phyloP scores from a whole-genome alignment of 2,888 invertebrate genomes.

The Saturnia pavonia region DNA sequence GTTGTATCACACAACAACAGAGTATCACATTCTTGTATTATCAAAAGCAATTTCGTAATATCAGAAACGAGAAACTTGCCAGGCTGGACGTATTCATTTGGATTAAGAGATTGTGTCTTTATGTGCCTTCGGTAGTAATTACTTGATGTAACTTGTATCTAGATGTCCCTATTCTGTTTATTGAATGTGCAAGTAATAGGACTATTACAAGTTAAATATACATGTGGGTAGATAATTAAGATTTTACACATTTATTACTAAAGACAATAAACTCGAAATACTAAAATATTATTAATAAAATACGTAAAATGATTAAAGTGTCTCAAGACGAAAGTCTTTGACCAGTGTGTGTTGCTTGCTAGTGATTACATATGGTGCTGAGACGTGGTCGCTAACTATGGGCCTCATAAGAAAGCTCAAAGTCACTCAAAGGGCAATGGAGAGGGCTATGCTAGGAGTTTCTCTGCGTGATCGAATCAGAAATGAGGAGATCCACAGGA shows the following conservation, averaged over 20 bases:
- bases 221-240: neutral
- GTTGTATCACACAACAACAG: too few relatives aligned
- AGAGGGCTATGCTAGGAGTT: too few relatives aligned
- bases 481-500: too few relatives aligned
- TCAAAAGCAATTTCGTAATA: neutral
- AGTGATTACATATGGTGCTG: too few relatives aligned
- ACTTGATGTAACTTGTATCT: neutral
- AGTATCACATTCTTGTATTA: neutral
- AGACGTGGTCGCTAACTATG: too few relatives aligned
- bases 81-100: neutral
- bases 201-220: neutral
- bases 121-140: conserved; percentile 8
- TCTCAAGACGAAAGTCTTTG: too few relatives aligned
- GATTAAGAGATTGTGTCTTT: conserved; percentile 13
- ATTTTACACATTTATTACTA: neutral
- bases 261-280: neutral
- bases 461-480: too few relatives aligned
- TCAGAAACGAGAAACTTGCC: neutral
- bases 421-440: too few relatives aligned
- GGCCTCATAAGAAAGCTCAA: too few relatives aligned
- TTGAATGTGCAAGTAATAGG: neutral
- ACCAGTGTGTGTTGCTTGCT: too few relatives aligned
- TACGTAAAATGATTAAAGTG: too few relatives aligned
- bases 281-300: too few relatives aligned
- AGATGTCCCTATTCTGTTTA: neutral